Percentiles rank a stretch among this genome's conserved stretches.
Conservation (phyloP, 2,113 vertebrate species). For the Oceanites oceanicus region DNA sequence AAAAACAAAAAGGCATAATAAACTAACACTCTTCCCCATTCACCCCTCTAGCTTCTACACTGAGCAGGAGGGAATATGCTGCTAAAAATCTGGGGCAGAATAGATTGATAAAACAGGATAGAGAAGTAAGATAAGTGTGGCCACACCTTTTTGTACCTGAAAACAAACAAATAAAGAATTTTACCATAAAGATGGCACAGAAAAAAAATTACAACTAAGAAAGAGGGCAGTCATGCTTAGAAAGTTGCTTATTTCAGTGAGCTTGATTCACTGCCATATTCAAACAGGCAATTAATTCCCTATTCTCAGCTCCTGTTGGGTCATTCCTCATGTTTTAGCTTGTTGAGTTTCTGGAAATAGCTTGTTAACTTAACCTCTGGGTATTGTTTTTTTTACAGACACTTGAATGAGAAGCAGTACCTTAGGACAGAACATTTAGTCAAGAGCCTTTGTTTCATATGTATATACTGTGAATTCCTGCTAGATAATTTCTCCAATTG, state of each 20-base stretch:
- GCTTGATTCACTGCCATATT: neutral
- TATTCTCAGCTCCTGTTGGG: neutral
- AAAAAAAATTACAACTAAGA: neutral
- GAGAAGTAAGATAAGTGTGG: neutral
- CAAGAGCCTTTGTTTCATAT: neutral
- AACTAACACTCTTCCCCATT: neutral
- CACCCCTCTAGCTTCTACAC: neutral
- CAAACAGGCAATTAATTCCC: neutral
- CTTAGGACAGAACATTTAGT: neutral
- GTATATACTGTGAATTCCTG: neutral
- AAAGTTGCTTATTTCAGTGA: neutral
- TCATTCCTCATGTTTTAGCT: neutral
- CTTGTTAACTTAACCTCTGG: slow-evolving; percentile 18
- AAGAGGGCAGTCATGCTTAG: neutral
- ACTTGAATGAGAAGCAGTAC: neutral
- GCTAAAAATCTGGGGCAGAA: neutral
- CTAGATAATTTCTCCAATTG: neutral
- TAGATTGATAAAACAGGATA: neutral
- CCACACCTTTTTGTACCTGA: neutral
- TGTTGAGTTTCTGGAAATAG: neutral
- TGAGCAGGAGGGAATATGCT: neutral
- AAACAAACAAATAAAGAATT: neutral
- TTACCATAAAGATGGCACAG: neutral
- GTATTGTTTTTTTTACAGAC: neutral
- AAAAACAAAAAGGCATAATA: neutral